Percentiles rank a stretch among this genome's conserved stretches.
These are phyloP conservation scores for Campylorhamphus procurvoides DNA, from an alignment of 2,113 vertebrate species.

Conservation along the genomic window DNA sequence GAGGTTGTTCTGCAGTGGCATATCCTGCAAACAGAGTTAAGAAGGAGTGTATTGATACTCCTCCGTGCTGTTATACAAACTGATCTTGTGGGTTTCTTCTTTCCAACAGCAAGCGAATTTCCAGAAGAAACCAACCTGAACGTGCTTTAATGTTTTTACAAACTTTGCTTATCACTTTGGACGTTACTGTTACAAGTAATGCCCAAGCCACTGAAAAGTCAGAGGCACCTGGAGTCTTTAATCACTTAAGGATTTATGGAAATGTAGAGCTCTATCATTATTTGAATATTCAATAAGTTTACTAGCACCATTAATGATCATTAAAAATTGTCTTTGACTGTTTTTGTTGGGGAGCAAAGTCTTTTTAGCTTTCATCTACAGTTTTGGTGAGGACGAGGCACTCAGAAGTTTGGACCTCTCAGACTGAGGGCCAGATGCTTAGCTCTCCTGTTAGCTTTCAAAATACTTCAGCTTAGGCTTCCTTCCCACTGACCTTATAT, in stretches of 20 bases:
- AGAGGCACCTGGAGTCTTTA: not conserved
- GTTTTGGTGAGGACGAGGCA: not conserved
- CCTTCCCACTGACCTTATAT: not conserved
- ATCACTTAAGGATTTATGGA: not conserved
- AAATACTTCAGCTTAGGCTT: not conserved
- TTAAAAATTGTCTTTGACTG: not conserved
- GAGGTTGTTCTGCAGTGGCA: not conserved
- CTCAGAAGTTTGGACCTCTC: not conserved
- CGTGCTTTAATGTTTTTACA: not conserved
- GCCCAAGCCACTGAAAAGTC: not conserved
- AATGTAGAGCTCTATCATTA: not conserved
- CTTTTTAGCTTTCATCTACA: not conserved
- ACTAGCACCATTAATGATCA: not conserved
- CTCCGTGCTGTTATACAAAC: not conserved
- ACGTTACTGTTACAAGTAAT: not conserved
- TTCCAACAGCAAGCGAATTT: not conserved
- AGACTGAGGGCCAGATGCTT: not conserved
- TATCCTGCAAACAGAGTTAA: not conserved
- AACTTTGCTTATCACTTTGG: not conserved
- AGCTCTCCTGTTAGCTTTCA: fast-evolving
- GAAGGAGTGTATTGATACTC: not conserved
- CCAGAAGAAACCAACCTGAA: not conserved
- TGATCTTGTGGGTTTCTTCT: not conserved
- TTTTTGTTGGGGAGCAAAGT: not conserved
- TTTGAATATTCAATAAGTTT: not conserved